These are phyloP conservation scores for Stylophora pistillata DNA, from an alignment of 64 coral and sea anemone genomes.

Conservation along the genomic window DNA sequence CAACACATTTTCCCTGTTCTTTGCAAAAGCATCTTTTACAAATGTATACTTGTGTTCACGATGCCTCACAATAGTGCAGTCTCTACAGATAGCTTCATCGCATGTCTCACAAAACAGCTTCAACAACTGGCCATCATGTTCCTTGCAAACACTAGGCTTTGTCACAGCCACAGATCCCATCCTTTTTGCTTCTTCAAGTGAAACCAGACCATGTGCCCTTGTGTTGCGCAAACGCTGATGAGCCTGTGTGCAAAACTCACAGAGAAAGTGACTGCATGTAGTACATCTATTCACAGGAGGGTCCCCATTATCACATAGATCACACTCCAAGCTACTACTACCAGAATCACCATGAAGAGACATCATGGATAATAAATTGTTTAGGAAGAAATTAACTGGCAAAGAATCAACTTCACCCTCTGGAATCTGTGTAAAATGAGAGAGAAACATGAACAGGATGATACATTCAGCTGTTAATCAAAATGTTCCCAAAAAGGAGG, in stretches of 20 bases:
- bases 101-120: too few species aligned
- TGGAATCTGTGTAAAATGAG: background rate
- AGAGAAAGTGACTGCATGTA: background rate
- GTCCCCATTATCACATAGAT: background rate
- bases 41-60: constrained; percentile 70
- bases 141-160: constrained; percentile 59
- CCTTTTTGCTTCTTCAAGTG: background rate
- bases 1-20: background rate
- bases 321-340: background rate
- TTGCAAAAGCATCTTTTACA: constrained; percentile 47
- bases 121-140: constrained; percentile 58
- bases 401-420: background rate
- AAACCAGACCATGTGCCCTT: background rate
- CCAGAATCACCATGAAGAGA: background rate
- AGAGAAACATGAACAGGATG: background rate
- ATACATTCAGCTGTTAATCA: too few species aligned
- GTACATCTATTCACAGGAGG: background rate
- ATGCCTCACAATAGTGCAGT: constrained; percentile 70
- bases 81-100: constrained; percentile 71
- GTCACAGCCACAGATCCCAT: background rate
- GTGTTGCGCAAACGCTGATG: background rate
- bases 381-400: background rate
- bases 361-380: background rate
- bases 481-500: too few species aligned
- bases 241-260: background rate